Conservation (phyloP, 1,140 invertebrate genomes). For the Drosophila suzukii region DNA sequence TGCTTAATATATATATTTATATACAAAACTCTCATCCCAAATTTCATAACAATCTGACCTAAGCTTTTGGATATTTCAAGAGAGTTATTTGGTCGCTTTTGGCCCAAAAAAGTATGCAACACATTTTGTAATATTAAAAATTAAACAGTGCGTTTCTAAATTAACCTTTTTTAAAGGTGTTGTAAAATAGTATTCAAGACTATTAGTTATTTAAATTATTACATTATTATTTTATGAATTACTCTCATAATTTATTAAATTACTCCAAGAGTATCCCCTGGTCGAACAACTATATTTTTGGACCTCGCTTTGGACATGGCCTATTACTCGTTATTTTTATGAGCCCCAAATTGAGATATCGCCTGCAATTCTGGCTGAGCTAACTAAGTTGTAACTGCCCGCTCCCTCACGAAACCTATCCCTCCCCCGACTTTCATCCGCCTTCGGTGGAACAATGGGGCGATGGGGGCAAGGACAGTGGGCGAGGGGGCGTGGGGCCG, state of each 20-base stretch:
- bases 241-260: not conserved
- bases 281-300: slow-evolving; percentile 1
- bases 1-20: no score
- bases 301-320: slow-evolving; percentile 17
- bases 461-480: slow-evolving; percentile 17
- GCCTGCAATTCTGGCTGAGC: slow-evolving; percentile 45
- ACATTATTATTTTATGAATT: no score
- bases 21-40: no score
- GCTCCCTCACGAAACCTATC: slow-evolving; percentile 24
- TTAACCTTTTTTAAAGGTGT: no score
- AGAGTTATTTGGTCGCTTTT: no score
- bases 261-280: not conserved
- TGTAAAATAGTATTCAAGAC: not conserved
- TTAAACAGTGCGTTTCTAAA: no score
- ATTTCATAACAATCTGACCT: no score
- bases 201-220: not conserved
- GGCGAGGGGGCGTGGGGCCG: not conserved
- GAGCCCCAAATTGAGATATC: slow-evolving; percentile 77
- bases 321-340: slow-evolving; percentile 57
- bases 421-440: slow-evolving; percentile 34
- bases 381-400: slow-evolving; percentile 66
- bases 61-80: no score
- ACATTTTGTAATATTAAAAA: no score
- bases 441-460: slow-evolving; percentile 31
- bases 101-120: not conserved